Evolutionary conservation across 2,797 vertebrate genomes (phyloP).

Genomic region (Ctenochaetus hawaiiensis): DNA sequence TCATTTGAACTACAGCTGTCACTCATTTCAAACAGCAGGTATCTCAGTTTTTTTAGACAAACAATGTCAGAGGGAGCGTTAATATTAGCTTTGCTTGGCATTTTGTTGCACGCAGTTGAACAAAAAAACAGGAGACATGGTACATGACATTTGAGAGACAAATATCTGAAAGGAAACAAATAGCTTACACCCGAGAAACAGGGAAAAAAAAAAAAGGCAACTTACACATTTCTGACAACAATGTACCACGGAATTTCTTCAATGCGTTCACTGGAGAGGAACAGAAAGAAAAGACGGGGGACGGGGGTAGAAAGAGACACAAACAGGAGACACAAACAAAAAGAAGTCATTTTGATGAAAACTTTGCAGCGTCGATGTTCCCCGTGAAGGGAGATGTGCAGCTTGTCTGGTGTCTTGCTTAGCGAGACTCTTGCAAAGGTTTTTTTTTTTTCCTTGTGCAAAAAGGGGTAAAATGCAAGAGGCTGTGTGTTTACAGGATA

Average conservation of each 20-base stretch:
- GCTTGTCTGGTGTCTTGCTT: slow-evolving; percentile 74
- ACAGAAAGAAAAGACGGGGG: slow-evolving; percentile 56
- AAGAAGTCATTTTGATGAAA: slow-evolving; percentile 79
- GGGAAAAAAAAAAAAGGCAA: slow-evolving; percentile 37
- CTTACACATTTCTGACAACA: slow-evolving; percentile 79
- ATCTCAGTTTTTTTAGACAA: slow-evolving; percentile 59
- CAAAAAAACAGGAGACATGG: slow-evolving; percentile 32
- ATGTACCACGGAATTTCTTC: slow-evolving; percentile 83
- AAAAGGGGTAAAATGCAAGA: slow-evolving; percentile 67
- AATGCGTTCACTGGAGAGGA: slow-evolving; percentile 76
- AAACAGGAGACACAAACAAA: slow-evolving; percentile 74
- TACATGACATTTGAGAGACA: slow-evolving; percentile 69
- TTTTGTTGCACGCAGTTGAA: slow-evolving; percentile 68
- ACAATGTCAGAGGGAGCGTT: slow-evolving; percentile 55
- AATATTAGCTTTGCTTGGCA: slow-evolving; percentile 79
- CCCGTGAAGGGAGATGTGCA: slow-evolving; percentile 74
- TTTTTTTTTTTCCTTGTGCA: slow-evolving; percentile 47
- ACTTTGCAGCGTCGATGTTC: slow-evolving; percentile 76
- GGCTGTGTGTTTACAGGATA: slow-evolving; percentile 83
- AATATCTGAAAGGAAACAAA: slow-evolving; percentile 75
- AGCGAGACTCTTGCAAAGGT: slow-evolving; percentile 77
- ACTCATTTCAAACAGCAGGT: slow-evolving; percentile 57
- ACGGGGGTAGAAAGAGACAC: slow-evolving; percentile 65
- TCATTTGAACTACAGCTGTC: slow-evolving; percentile 65
- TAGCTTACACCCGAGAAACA: slow-evolving; percentile 60